These are phyloP conservation scores for Boulengeromyrus knoepffleri DNA, from an alignment of 2,113 vertebrate species.

Conservation along the genomic window DNA sequence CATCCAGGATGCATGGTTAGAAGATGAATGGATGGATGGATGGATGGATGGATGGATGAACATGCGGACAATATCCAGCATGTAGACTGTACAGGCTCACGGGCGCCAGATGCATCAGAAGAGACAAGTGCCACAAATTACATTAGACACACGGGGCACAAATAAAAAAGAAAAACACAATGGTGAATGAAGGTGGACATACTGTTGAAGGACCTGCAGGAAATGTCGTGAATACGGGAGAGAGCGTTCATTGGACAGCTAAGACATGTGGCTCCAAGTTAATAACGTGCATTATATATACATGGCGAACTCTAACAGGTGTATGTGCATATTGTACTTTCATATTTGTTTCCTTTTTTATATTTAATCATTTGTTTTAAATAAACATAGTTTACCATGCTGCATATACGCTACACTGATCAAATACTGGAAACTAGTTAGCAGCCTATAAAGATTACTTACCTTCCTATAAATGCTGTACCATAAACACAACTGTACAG, in stretches of 20 bases:
- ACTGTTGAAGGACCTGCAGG: not conserved
- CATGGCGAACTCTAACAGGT: not conserved
- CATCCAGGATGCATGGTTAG: not conserved
- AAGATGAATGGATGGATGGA: not conserved
- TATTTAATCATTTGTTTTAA: not conserved
- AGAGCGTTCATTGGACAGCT: not conserved
- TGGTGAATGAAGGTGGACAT: not conserved
- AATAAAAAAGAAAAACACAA: not conserved
- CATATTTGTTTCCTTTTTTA: not conserved
- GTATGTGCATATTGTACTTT: not conserved
- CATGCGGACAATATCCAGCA: not conserved
- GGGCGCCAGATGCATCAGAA: not conserved
- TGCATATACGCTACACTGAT: not conserved
- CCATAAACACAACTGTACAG: not conserved
- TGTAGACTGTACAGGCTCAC: constrained; percentile 5
- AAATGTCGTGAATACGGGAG: not conserved
- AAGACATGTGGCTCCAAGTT: not conserved
- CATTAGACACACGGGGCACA: not conserved
- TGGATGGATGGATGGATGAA: not conserved
- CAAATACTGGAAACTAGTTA: not conserved
- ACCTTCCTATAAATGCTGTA: not conserved
- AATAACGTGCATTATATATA: not conserved
- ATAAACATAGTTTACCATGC: not conserved
- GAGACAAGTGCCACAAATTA: constrained; percentile 8
- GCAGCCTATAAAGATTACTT: not conserved